Evolutionary conservation across 2,888 invertebrate species (phyloP), one percentile per base, ranked within the genome.

Genomic region (Zygogramma bicolorata): DNA sequence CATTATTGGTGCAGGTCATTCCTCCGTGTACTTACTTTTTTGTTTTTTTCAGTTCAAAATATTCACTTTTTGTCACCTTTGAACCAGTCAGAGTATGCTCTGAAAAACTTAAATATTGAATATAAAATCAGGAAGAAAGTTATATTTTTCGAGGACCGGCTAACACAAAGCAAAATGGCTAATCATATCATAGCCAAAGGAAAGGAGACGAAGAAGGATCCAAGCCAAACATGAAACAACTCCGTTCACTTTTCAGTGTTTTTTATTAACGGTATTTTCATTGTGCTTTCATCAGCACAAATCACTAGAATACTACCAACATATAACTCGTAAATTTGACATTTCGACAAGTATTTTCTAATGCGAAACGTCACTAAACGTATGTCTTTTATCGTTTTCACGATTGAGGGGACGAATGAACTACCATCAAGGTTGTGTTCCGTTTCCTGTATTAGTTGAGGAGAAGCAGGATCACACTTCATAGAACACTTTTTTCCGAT

Each of bases 141-240:
- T 25, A 53, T 25, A 53, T 62, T 58, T 74, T 73, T 74, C 38
- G 42, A 7, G 53, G 68, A 75, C 75, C 75, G 76, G 78, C 78
- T 78, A 63, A 77, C 79, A 80, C 74, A 77, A 79, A 80, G 77
- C 82, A 83, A 83, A 83, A 84, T 84, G 84, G 84, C 84, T 80
- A 81, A 81, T 82, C 80, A 79, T 77, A 81, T 82, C 80, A 79
- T 77, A 69, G 53, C 74, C 38, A 57, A 76, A 73, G 70, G 74
- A 79, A 77, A 77, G 59, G 38, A 69, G 42, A 42, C 25, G 53
- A 58, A 38, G 62, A 38, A 46, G 15, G 58, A 75, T 79, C 79
- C 80, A 81, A 82, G 79, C 81, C 79, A 82, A 80, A 79, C n/a
- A n/a, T n/a, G n/a, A n/a, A n/a, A n/a, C 79, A 78, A 80, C 81